Evolutionary conservation across 2,888 invertebrate species (phyloP), one percentile per base, ranked within the genome.

Genomic region (Drosophila limbata): DNA sequence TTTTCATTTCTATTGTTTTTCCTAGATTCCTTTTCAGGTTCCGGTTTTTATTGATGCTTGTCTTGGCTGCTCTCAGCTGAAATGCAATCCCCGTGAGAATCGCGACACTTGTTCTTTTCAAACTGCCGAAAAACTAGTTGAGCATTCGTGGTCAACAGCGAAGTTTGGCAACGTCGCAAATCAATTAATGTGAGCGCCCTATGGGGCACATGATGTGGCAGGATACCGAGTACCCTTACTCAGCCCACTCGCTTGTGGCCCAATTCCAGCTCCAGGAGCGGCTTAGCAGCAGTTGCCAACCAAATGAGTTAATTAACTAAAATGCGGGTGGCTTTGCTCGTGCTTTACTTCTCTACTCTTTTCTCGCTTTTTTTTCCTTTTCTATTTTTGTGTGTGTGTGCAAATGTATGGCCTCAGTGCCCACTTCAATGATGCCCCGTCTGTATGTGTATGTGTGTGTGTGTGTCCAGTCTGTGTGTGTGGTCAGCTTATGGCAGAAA

Each of bases 251-350:
- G 71, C 68, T 73, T 70, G 79, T 81, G 81, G 81, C 82, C 75
- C 82, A 81, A 72, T 80, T 80, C 79, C 28, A 28, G 28, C 8
- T 28, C 28, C 28, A 8, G 8, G 73, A 79, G 69, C 67, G 75
- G 86, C 81, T 80, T 83, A 75, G 84, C 88, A 79, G 83, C 79
- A 82, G 84, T 83, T 83, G 88, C 84, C 88, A 89, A 90, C 88
- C 90, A 91, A 92, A 92, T 91, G 91, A 92, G 91, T 92, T 92
- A 92, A 92, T 92, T 92, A 92, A 92, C 91, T 92, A 92, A 92
- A 92, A 92, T 92, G 92, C 92, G 92, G 92, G 92, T 86, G 86
- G 89, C 85, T 90, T 89, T 90, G 81, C 83, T 59, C 57, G 47
- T 70, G 45, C 56, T 80, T 84, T 56, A 73, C 76, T 65, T 67